phyloP scores from a whole-genome alignment of 1,140 invertebrate genomes.

The Callitettix versicolor region DNA sequence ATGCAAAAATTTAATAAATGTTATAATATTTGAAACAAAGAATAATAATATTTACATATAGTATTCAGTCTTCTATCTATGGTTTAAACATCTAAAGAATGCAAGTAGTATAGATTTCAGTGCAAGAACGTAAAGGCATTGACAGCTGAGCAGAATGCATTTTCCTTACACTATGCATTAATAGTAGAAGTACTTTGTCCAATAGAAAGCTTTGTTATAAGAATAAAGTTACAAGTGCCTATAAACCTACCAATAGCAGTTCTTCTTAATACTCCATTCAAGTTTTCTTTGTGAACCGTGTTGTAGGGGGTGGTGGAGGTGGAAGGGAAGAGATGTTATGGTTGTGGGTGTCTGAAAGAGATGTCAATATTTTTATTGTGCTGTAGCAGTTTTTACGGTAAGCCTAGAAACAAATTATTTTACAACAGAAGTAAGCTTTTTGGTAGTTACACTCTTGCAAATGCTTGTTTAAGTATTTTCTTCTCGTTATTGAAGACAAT shows the following conservation, averaged over 20 bases:
- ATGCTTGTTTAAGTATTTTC: background rate
- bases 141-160: too few relatives aligned
- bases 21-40: too few relatives aligned
- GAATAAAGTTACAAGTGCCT: background rate
- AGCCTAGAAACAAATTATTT: background rate
- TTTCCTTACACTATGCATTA: too few relatives aligned
- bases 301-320: slow-evolving; percentile 15
- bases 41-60: too few relatives aligned
- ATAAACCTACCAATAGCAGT: slow-evolving; percentile 14
- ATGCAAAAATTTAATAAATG: too few relatives aligned
- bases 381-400: background rate
- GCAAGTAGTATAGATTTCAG: too few relatives aligned
- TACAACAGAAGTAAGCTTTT: background rate
- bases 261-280: slow-evolving; percentile 18
- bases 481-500: background rate
- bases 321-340: slow-evolving; percentile 19
- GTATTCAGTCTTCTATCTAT: too few relatives aligned
- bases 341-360: slow-evolving; percentile 17
- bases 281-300: slow-evolving; percentile 20
- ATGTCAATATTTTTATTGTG: slow-evolving; percentile 22
- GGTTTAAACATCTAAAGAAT: too few relatives aligned
- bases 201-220: slow-evolving; percentile 5
- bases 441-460: background rate
- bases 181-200: background rate
- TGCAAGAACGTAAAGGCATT: too few relatives aligned